A percentile compares a stretch with the other conserved stretches of the same genome.
Evolutionary conservation across 92 coral and sea anemone genomes (phyloP).

Genomic region (Siderastrea siderea): DNA sequence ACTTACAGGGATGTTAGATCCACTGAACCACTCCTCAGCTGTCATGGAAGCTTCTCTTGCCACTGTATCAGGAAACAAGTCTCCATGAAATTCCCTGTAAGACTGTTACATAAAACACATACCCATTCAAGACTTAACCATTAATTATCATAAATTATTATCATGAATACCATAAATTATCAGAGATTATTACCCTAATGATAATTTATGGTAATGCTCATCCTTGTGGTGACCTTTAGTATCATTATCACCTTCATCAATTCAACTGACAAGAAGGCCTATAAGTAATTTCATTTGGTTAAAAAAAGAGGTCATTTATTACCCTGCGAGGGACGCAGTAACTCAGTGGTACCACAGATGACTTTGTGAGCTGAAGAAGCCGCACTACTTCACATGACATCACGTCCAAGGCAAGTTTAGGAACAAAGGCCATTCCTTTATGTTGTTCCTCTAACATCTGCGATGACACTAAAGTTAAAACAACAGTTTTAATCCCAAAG

Average conservation of each 20-base stretch:
- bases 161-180: background rate
- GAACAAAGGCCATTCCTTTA: constrained; percentile 93
- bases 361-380: constrained; percentile 84
- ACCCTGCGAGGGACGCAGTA: constrained; percentile 98
- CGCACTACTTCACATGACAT: constrained; percentile 97
- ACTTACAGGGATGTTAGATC: constrained; percentile 78
- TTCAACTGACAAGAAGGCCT: no score
- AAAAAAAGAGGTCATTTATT: background rate
- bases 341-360: constrained; percentile 86
- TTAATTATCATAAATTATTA: background rate
- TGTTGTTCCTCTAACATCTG: constrained; percentile 86
- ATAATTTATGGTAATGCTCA: no score
- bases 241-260: no score
- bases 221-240: no score
- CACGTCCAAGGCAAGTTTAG: constrained; percentile 92
- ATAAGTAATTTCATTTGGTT: background rate
- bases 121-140: no score
- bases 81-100: constrained; percentile 86
- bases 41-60: constrained; percentile 93
- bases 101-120: constrained; percentile 48
- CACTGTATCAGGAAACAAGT: constrained; percentile 93
- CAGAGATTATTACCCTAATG: no score
- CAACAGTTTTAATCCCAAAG: background rate
- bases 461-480: constrained; percentile 58
- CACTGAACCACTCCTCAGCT: constrained; percentile 94